Evolutionary conservation across 2,113 vertebrate species (phyloP), one percentile per base, ranked within the genome.

Genomic region (Stomatorhinus ivindoensis): DNA sequence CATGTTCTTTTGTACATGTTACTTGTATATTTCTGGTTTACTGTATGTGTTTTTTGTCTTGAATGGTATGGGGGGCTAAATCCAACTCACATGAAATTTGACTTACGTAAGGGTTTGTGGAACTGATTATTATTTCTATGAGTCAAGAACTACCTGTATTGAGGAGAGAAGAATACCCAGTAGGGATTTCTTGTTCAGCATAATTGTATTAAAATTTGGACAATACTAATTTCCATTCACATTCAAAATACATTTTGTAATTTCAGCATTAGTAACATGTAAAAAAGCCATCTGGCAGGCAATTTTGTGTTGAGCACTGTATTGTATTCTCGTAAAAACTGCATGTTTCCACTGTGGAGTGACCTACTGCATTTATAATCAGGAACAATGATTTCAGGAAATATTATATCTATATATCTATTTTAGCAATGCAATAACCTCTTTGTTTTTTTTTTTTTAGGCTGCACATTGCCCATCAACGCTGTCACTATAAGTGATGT

Each of bases 381-480:
- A 31, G 61, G 2, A 15, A 10, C 10, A 69, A 69, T 69, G 61
- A 69, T 69, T 69, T 69, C n/a, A 69, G n/a, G 27, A 69, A 69
- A 69, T 82, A 44, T 44, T 82, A 39, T 46, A 83, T 46, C 19
- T 44, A 44, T 83, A 10, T 21, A 24, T 86, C 9, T 11, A 27
- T 24, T 4, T 31, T 51, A 48, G 3, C 80, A 24, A 47, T 86
- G 15, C 6, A 76, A 50, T 21, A 48, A 31, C 50, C n/a, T 55
- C n/a, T 17, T 44, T 27, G 15, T 35, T 86, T 76, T 35, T 35
- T 83, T 89, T 76, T 35, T 35, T 83, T 89, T 27, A 31, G 94
- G 93, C 0, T 96, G 95, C 91, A 94, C 93, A 0, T 94, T 93
- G 6, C 3, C 1, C 0, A 96, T 96, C 83, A 94, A 89, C 7